These are phyloP conservation scores for Dasypus novemcinctus DNA, from an alignment of 2,113 vertebrate species.

Conservation along the genomic window DNA sequence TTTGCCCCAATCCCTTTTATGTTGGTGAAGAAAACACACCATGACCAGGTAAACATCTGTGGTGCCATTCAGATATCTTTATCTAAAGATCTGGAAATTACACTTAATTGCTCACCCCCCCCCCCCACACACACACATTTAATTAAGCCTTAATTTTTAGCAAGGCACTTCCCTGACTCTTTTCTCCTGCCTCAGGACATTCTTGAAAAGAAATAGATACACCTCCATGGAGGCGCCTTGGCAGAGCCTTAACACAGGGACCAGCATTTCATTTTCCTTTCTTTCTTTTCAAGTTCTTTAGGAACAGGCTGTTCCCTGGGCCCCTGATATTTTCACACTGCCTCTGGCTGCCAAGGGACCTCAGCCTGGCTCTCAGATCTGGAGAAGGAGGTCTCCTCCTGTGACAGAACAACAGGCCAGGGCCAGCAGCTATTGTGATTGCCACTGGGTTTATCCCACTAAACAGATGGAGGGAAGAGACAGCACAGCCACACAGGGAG, in stretches of 20 bases:
- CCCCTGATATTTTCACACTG: background rate
- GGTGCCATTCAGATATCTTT: background rate
- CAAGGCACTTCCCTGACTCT: background rate
- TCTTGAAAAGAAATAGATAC: background rate
- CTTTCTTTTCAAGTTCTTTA: background rate
- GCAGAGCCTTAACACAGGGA: background rate
- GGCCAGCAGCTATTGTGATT: background rate
- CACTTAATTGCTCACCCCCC: background rate
- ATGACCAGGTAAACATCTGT: background rate
- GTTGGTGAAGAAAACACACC: background rate
- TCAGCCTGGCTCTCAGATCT: background rate
- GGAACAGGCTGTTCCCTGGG: background rate
- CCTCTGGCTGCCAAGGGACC: background rate
- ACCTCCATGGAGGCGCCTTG: background rate
- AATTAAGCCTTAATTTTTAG: background rate
- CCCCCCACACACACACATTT: background rate
- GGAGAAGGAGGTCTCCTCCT: background rate
- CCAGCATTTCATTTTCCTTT: background rate
- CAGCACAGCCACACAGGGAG: background rate
- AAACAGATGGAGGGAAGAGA: background rate
- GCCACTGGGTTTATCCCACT: background rate
- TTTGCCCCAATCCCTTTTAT: background rate
- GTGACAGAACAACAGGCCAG: background rate
- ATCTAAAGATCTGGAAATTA: constrained; percentile 43
- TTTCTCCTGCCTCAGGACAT: background rate